Evolutionary conservation across 2,797 vertebrate species (phyloP), one percentile per base, ranked within the genome.

Genomic region (Octomys mimax): DNA sequence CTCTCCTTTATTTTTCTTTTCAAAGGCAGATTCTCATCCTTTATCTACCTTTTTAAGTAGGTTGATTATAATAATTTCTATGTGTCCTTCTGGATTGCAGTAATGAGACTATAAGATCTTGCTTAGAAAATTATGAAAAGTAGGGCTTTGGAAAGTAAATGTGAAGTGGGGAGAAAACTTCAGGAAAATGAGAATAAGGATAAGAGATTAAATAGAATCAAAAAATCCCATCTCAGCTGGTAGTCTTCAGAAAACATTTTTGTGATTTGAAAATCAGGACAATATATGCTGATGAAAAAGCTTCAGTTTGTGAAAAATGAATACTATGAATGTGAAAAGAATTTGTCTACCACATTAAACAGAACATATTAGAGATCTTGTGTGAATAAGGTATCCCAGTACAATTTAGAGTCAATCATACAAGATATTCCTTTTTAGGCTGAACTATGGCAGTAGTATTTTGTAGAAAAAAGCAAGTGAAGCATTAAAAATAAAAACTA

Each of bases 31-130:
- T 98, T 97, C 31, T 33, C 31, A 86, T 96, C 42, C 82, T 98
- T 97, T 75, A 96, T 39, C 0, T 98, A 95, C 62, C 64, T 95
- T 98, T 97, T 97, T 97, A 98, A 97, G 96, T 98, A 98, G 57
- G 85, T 96, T 97, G 97, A 84, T 95, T 88, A 89, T 88, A 24
- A 61, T 94, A 79, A 96, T 90, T 64, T 16, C 36, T 68, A 10
- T 94, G 59, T 62, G 9, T 83, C 80, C 61, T 97, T 96, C 64
- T 84, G 19, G 49, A 92, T 42, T 87, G 46, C 5, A 64, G 49
- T 92, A 82, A 90, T 82, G 83, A 90, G 42, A 13, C 28, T 75
- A 33, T 95, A 54, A 93, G 92, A 95, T 73, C 22, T 89, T 24
- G 6, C 21, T 97, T 59, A 81, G 49, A 66, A 42, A 78, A 94